Percentiles rank a stretch among this genome's conserved stretches.
Conservation (phyloP, 2,797 vertebrate species). For the Zalophus californianus region DNA sequence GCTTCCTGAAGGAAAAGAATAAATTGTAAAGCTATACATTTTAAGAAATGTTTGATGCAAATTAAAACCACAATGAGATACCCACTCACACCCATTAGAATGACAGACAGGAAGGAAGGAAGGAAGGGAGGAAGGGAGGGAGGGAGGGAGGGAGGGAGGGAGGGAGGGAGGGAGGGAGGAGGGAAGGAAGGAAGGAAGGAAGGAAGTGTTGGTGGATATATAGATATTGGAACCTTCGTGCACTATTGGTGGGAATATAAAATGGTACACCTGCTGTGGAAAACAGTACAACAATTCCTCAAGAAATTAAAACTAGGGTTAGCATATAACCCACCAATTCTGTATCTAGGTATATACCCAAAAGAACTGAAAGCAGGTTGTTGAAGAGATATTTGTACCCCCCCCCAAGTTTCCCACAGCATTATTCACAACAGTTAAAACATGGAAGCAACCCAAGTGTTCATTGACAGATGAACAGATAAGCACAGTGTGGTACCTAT, state of each 20-base stretch:
- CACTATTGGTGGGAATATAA: neutral
- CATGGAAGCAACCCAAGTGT: neutral
- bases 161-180: rapidly evolving
- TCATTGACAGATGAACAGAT: neutral
- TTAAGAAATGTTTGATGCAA: neutral
- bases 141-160: no score
- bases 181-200: neutral
- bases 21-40: neutral
- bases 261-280: neutral
- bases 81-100: neutral
- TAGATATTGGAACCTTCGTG: neutral
- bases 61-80: neutral
- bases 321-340: neutral
- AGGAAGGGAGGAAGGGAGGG: no score
- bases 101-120: neutral
- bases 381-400: neutral
- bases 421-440: neutral
- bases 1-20: neutral
- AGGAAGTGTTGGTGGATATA: neutral
- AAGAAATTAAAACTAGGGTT: neutral
- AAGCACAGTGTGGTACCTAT: neutral
- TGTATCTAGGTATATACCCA: neutral
- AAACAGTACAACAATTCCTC: neutral
- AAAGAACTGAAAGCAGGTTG: neutral
- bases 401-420: neutral